phyloP scores from a whole-genome alignment of 2,113 vertebrate genomes.

The Rutilus rutilus region DNA sequence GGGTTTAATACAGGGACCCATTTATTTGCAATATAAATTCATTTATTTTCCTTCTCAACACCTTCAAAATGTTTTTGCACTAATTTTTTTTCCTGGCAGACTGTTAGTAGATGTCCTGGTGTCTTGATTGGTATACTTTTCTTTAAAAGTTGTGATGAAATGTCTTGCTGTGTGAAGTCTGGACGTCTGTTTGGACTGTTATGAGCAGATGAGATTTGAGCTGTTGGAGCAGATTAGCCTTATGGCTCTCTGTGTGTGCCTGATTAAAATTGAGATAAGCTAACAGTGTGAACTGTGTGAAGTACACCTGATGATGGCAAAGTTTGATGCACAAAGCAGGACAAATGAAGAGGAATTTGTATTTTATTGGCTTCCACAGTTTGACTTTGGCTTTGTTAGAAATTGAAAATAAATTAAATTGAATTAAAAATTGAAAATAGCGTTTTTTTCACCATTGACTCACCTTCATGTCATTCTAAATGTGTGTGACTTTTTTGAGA shows the following conservation, averaged over 20 bases:
- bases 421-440: not conserved
- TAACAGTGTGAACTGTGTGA: slow-evolving; percentile 30
- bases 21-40: slow-evolving; percentile 28
- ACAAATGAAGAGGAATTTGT: slow-evolving; percentile 3
- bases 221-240: not conserved
- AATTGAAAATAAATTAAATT: not conserved
- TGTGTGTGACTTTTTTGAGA: slow-evolving; percentile 4
- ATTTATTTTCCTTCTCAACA: not conserved
- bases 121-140: slow-evolving; percentile 1
- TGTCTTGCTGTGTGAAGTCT: slow-evolving; percentile 4
- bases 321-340: not conserved
- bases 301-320: slow-evolving; percentile 22
- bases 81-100: not conserved
- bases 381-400: not conserved
- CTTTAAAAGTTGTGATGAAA: not conserved
- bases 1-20: slow-evolving; percentile 9
- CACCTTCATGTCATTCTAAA: not conserved
- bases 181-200: not conserved
- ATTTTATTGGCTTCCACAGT: slow-evolving; percentile 8
- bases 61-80: not conserved
- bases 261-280: not conserved
- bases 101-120: not conserved
- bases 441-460: not conserved
- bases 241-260: slow-evolving; percentile 9
- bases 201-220: slow-evolving; percentile 15